Base-by-base conservation (phyloP, 30 jellyfish, hydroid and myxozoan species). In the Turritopsis rubra region DNA sequence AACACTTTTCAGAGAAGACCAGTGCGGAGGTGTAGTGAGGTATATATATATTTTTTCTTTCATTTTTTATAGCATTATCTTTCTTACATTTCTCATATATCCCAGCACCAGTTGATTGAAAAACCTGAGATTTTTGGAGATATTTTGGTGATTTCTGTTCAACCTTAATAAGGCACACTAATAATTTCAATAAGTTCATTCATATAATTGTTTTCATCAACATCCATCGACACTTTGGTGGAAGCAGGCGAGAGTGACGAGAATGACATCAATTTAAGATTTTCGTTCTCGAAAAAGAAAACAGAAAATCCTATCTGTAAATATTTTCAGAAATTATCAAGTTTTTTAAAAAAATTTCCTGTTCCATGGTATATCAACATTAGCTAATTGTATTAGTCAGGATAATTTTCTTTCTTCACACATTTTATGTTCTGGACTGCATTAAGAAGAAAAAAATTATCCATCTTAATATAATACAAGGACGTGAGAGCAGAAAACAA, bases 21-120 rank as follows among this genome's bases (percentile, higher is more conserved):
- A 21, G 53, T 53, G n/a, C 87, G 87, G 28, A 77, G 85, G 52
- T 80, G 87, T 53, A 80, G 87, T 53, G 87, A 80, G 87, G 87
- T 80, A n/a, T 28, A 84, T 80, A 8, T 75, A 21, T 23, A 28
- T 18, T 29, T 52, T 9, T 23, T 74, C 13, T 74, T 74, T 16
- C 21, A 16, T 74, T 18, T 74, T 29, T 74, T 29, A 0, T 23
- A 23, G 0, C 24, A 18, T 21, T 0, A 18, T 72, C 24, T n/a
- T n/a, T n/a, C n/a, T n/a, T n/a, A n/a, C n/a, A n/a, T n/a, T n/a
- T n/a, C n/a, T n/a, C n/a, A n/a, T n/a, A n/a, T n/a, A n/a, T n/a
- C n/a, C n/a, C n/a, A n/a, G n/a, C n/a, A n/a, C n/a, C n/a, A n/a
- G n/a, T n/a, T n/a, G n/a, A n/a, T n/a, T n/a, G n/a, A n/a, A n/a